phyloP scores from a whole-genome alignment of 2,797 vertebrate species.

The Hemitrygon akajei region DNA sequence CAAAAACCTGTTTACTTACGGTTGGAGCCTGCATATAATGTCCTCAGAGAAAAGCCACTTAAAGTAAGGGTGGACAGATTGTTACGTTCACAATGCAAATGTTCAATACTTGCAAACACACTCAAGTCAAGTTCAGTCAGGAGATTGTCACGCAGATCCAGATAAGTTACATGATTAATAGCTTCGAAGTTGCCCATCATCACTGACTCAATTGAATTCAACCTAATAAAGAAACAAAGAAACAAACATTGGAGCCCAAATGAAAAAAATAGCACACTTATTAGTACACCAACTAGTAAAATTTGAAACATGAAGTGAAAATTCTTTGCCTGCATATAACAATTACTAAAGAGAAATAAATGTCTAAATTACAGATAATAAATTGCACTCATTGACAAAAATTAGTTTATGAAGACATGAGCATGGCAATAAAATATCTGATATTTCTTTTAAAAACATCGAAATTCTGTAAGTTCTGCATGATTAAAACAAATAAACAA shows the following conservation, averaged over 20 bases:
- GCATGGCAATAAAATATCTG: neutral
- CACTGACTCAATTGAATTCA: constrained; percentile 73
- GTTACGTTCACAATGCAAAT: constrained; percentile 84
- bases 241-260: neutral
- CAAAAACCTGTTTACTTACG: constrained; percentile 58
- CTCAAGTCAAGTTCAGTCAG: constrained; percentile 77
- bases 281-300: neutral
- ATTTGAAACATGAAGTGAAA: neutral
- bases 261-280: neutral
- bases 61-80: constrained; percentile 74
- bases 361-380: neutral
- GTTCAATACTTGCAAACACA: constrained; percentile 76
- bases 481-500: neutral
- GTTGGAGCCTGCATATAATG: constrained; percentile 74
- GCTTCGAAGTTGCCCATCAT: constrained; percentile 64
- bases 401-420: neutral
- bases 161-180: constrained; percentile 72
- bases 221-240: constrained; percentile 53
- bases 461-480: neutral
- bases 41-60: constrained; percentile 80
- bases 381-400: neutral
- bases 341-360: neutral
- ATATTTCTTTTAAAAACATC: neutral
- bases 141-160: constrained; percentile 85
- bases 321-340: neutral